Conservation (phyloP, 2,797 vertebrate genomes). For the Alectoris magna region DNA sequence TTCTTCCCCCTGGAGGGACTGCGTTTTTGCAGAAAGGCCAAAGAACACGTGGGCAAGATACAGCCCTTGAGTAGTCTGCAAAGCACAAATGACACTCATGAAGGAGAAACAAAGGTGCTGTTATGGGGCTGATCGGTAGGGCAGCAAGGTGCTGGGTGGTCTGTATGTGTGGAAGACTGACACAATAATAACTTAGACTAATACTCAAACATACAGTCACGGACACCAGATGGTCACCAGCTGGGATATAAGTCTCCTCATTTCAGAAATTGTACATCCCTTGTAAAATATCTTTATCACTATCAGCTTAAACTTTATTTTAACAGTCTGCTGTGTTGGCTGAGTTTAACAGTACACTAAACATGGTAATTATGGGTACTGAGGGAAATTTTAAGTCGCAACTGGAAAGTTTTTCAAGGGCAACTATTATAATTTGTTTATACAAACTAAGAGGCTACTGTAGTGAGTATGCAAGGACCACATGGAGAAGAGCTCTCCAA, state of each 20-base stretch:
- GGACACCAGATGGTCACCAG: conserved; percentile 79
- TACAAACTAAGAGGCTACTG: conserved; percentile 24
- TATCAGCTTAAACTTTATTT: conserved; percentile 53
- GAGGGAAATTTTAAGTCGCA: conserved; percentile 28
- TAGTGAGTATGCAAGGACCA: neutral
- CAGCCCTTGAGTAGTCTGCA: conserved; percentile 54
- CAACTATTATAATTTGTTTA: conserved; percentile 35
- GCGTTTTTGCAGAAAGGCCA: conserved; percentile 37
- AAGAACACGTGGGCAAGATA: conserved; percentile 34
- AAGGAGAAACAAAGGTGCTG: conserved; percentile 73
- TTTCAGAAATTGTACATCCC: conserved; percentile 58
- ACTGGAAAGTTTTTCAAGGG: conserved; percentile 32
- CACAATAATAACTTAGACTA: conserved; percentile 73
- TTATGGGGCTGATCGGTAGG: conserved; percentile 64
- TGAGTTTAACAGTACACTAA: conserved; percentile 11
- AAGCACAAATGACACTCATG: conserved; percentile 53
- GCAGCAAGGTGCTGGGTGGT: conserved; percentile 77
- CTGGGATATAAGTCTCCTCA: conserved; percentile 75
- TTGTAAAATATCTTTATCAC: conserved; percentile 52
- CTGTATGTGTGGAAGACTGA: conserved; percentile 73
- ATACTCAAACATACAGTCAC: conserved; percentile 67
- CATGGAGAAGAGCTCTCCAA: neutral
- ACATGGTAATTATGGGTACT: neutral
- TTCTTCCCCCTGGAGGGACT: neutral
- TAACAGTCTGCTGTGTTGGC: conserved; percentile 33